These are phyloP conservation scores for Lerema accius DNA, from an alignment of 1,140 invertebrate species.

Conservation along the genomic window DNA sequence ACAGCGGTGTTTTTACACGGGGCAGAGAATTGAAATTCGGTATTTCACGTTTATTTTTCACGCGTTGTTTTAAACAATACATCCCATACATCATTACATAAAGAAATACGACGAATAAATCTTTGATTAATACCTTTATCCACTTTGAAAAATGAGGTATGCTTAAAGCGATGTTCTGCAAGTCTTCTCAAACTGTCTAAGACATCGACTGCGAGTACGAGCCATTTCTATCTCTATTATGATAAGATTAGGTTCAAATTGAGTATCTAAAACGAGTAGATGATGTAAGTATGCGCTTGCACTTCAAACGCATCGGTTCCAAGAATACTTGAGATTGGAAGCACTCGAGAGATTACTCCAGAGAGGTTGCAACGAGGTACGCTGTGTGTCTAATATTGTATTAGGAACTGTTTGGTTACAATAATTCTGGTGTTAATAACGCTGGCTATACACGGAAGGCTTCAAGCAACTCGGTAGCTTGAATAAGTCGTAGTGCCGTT, in stretches of 20 bases:
- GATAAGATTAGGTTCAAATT: slow-evolving; percentile 10
- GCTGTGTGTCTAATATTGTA: slow-evolving; percentile 16
- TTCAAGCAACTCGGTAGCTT: too few relatives aligned
- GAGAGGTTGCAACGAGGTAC: slow-evolving; percentile 34
- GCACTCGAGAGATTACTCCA: slow-evolving; percentile 38
- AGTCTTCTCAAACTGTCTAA: not conserved
- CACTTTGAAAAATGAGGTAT: not conserved
- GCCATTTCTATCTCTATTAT: slow-evolving; percentile 6
- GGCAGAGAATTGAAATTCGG: too few relatives aligned
- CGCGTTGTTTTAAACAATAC: too few relatives aligned
- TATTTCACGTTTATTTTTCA: too few relatives aligned
- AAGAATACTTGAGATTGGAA: slow-evolving; percentile 48
- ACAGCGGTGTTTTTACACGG: too few relatives aligned
- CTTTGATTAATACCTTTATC: too few relatives aligned
- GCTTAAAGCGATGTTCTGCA: not conserved
- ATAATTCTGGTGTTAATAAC: too few relatives aligned
- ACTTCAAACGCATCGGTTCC: slow-evolving; percentile 47
- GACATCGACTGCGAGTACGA: not conserved
- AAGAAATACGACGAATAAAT: too few relatives aligned
- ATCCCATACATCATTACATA: too few relatives aligned
- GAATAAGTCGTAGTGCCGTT: too few relatives aligned
- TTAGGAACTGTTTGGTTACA: not conserved
- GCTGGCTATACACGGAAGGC: too few relatives aligned
- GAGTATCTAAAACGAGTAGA: slow-evolving; percentile 13
- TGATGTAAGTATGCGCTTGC: slow-evolving; percentile 31